These are phyloP conservation scores for Parazoanthus darwini DNA, from an alignment of 92 coral and sea anemone genomes.

Conservation along the genomic window DNA sequence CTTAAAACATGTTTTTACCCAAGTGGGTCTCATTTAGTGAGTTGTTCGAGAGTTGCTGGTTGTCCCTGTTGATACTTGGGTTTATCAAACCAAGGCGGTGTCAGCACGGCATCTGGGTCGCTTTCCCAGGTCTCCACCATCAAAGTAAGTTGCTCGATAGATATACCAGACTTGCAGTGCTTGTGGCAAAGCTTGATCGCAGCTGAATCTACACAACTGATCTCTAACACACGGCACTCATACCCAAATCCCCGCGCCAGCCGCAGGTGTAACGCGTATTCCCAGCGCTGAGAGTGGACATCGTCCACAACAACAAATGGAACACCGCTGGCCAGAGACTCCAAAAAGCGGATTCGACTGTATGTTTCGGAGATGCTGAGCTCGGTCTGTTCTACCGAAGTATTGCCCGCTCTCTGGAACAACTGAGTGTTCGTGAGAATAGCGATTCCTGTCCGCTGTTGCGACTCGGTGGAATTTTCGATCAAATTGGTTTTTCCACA, in stretches of 20 bases:
- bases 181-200: conserved; percentile 55
- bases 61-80: conserved; percentile 17
- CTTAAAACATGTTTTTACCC: background rate
- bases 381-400: conserved; percentile 58
- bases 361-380: conserved; percentile 80
- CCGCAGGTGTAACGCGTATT: conserved; percentile 59
- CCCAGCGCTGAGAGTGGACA: conserved; percentile 68
- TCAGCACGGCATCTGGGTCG: conserved; percentile 56
- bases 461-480: conserved; percentile 66
- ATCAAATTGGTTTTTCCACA: conserved; percentile 72
- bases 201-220: conserved; percentile 53
- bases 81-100: conserved; percentile 75
- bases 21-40: background rate
- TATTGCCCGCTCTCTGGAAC: conserved; percentile 68
- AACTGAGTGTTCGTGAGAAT: conserved; percentile 69
- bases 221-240: conserved; percentile 60
- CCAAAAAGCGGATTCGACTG: conserved; percentile 69
- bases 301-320: conserved; percentile 71
- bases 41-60: conserved; percentile 5
- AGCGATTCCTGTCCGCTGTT: conserved; percentile 36
- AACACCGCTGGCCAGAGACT: conserved; percentile 54
- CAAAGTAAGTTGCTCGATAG: conserved; percentile 53
- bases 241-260: conserved; percentile 72
- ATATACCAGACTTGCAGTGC: conserved; percentile 36
- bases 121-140: conserved; percentile 66